These are phyloP conservation scores for Atherinomorus stipes DNA, from an alignment of 2,113 vertebrate genomes.

Conservation along the genomic window DNA sequence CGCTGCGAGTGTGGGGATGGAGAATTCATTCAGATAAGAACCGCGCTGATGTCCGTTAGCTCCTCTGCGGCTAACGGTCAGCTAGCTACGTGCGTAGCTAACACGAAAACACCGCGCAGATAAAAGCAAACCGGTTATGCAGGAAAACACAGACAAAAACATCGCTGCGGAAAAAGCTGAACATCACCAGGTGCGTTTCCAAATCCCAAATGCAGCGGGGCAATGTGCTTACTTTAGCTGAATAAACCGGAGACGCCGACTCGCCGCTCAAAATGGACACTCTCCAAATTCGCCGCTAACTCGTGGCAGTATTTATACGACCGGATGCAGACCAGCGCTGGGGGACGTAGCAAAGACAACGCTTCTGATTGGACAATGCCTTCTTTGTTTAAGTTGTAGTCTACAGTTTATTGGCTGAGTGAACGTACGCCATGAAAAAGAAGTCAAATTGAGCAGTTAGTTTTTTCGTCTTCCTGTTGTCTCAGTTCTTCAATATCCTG, in stretches of 20 bases:
- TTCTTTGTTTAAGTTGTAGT: rapidly evolving
- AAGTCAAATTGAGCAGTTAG: background rate
- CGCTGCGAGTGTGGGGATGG: rapidly evolving
- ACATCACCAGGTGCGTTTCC: rapidly evolving
- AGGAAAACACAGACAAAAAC: rapidly evolving
- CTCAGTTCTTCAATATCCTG: background rate
- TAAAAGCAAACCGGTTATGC: rapidly evolving
- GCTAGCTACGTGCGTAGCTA: conserved; percentile 9
- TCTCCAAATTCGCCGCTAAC: conserved; percentile 81
- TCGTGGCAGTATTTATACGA: conserved; percentile 80
- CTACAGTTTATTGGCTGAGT: conserved; percentile 5
- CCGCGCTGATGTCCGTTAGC: conserved; percentile 29
- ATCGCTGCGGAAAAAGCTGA: rapidly evolving
- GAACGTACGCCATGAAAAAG: background rate
- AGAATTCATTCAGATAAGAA: background rate
- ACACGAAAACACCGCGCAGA: background rate
- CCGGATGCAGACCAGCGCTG: conserved; percentile 65
- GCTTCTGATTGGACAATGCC: conserved; percentile 30
- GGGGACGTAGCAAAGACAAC: background rate
- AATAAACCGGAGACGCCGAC: conserved; percentile 60
- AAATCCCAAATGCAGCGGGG: background rate
- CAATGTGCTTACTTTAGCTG: conserved; percentile 58
- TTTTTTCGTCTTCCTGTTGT: conserved; percentile 16
- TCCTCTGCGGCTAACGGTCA: conserved; percentile 17
- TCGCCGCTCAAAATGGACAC: conserved; percentile 78